Percentiles rank a stretch among this genome's conserved stretches.
Conservation (phyloP, 2,113 vertebrate species). For the Hymenochirus boettgeri region DNA sequence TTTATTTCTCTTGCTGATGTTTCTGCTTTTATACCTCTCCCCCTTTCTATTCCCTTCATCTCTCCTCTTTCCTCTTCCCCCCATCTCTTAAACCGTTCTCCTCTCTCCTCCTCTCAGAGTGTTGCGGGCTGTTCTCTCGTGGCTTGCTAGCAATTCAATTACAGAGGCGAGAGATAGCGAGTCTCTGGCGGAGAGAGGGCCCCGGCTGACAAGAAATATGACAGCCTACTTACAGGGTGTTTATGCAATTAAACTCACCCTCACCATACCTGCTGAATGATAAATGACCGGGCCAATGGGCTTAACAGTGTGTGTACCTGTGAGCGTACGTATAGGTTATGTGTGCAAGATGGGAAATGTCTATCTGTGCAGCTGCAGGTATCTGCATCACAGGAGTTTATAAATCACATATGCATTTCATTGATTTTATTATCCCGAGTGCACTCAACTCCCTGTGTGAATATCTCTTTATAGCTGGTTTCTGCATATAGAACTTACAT, state of each 20-base stretch:
- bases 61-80: constrained; percentile 2
- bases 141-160: constrained; percentile 97
- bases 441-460: no score
- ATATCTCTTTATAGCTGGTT: no score
- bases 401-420: neutral
- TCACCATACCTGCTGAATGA: constrained; percentile 90
- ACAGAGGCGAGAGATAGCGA: constrained; percentile 93
- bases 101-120: constrained; percentile 17
- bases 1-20: neutral
- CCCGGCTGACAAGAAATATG: constrained; percentile 93
- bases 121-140: constrained; percentile 57
- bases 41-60: neutral
- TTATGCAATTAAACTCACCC: constrained; percentile 98
- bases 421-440: neutral
- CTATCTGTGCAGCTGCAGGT: neutral
- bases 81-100: neutral
- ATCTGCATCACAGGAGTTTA: neutral
- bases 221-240: constrained; percentile 97
- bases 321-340: constrained; percentile 5
- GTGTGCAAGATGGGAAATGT: neutral
- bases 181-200: constrained; percentile 77
- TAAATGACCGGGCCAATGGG: constrained; percentile 65
- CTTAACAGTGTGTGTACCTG: constrained; percentile 7
- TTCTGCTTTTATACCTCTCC: neutral
- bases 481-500: no score